Evolutionary conservation across 2,888 invertebrate genomes (phyloP).

Genomic region (Clusia tigrina): DNA sequence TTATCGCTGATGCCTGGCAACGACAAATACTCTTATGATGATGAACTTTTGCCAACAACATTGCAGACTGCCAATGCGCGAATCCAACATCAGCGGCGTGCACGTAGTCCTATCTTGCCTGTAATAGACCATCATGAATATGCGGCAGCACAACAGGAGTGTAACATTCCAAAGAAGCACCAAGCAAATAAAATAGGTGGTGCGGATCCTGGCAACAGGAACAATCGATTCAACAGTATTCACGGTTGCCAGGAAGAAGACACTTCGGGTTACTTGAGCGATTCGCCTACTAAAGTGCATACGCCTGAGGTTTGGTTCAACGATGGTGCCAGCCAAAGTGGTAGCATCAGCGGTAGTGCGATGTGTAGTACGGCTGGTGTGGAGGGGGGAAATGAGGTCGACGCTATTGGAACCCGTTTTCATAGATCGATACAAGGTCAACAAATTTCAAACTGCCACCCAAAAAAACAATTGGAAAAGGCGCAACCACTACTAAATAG

Average conservation of each 20-base stretch:
- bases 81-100: constrained; percentile 52
- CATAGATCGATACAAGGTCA: constrained; percentile 50
- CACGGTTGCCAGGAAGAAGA: constrained; percentile 71
- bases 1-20: constrained; percentile 38
- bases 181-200: constrained; percentile 30
- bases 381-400: constrained; percentile 40
- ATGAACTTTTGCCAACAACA: constrained; percentile 49
- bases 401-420: constrained; percentile 31
- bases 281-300: constrained; percentile 70
- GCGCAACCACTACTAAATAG: constrained; percentile 38
- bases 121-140: constrained; percentile 67
- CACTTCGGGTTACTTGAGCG: constrained; percentile 85
- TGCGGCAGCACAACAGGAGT: constrained; percentile 31
- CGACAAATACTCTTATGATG: constrained; percentile 42
- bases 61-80: constrained; percentile 58
- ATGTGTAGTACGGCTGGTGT: constrained; percentile 36
- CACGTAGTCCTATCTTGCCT: constrained; percentile 74
- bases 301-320: constrained; percentile 66
- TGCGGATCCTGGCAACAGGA: constrained; percentile 49
- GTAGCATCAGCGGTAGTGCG: constrained; percentile 46
- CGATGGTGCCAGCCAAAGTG: constrained; percentile 54
- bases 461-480: constrained; percentile 20
- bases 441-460: constrained; percentile 25
- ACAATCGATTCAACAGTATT: constrained; percentile 52
- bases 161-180: constrained; percentile 46